Evolutionary conservation across 2,888 invertebrate species (phyloP), one percentile per base, ranked within the genome.

Genomic region (Selenia dentaria): DNA sequence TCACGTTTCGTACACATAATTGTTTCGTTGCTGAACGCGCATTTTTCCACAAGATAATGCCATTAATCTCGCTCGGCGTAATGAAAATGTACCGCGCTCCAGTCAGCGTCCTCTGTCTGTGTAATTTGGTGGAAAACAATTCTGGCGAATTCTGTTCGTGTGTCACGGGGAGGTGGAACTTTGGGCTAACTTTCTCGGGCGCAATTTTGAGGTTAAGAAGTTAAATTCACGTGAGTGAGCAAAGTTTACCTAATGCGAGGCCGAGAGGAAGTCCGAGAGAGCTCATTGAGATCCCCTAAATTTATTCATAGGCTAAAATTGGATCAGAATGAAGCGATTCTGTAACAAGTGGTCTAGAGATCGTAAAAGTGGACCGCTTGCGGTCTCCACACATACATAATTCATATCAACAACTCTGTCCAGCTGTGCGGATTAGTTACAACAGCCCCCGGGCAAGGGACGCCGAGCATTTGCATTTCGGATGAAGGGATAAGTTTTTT

Each of bases 1-100:
- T 44, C 54, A 57, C 58, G 55, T 59, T 59, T 49, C 60, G 62
- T 64, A 65, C 66, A 68, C 67, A 73, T 83, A 81, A 83, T 83
- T 83, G 81, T 82, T 75, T 76, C 63, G 73, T 65, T 60, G 66
- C 66, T 69, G 69, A 67, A 66, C 60, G 71, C 79, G 73, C 73
- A 79, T 83, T 83, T 86, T 83, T 83, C 77, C 70, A 68, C 75
- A 69, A 79, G 74, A 84, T 85, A 82, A 82, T 76, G 72, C 71
- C 70, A 81, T 84, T 83, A 83, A 84, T 86, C 80, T 78, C 70
- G 66, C 61, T 58, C 57, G 50, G 59, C 60, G 72, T 82, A 81
- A 83, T 83, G 79, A 81, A 81, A 82, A 83, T 77, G 77, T 82
- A 78, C 74, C 64, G 69, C 60, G 64, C 50, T 51, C 54, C 53